Evolutionary conservation across 1,140 invertebrate species (phyloP).

Genomic region (Geopemphigus sp.): DNA sequence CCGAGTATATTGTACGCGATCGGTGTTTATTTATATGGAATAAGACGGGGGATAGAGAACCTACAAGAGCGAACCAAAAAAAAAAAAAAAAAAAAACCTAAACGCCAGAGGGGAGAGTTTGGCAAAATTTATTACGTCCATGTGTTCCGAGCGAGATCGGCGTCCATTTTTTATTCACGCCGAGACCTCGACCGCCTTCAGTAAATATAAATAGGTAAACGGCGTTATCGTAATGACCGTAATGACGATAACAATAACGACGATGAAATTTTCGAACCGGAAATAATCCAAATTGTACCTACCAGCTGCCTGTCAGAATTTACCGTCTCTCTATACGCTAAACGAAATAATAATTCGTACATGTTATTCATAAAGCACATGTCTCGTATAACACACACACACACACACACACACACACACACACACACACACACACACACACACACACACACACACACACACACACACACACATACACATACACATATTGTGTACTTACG

Average conservation of each 20-base stretch:
- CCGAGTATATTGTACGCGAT: background rate
- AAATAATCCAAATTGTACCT: background rate
- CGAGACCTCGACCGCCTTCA: background rate
- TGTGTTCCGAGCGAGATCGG: background rate
- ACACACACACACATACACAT: too few species aligned
- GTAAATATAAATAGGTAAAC: conserved; percentile 15
- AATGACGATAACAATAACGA: background rate
- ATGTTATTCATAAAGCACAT: too few species aligned
- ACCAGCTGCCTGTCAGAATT: background rate
- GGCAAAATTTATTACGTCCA: conserved; percentile 16
- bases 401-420: too few species aligned
- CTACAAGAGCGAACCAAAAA: background rate
- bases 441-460: too few species aligned
- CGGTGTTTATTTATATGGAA: conserved; percentile 1
- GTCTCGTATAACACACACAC: too few species aligned
- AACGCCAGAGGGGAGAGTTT: background rate
- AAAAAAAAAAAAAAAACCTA: background rate
- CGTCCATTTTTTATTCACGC: background rate
- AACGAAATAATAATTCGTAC: background rate
- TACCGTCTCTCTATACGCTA: background rate
- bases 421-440: too few species aligned
- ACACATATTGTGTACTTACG: too few species aligned
- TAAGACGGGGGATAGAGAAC: background rate
- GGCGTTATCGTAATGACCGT: background rate
- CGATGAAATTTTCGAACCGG: background rate